Base-by-base conservation (phyloP, 2,888 invertebrate genomes). In the Iphiclides podalirius region DNA sequence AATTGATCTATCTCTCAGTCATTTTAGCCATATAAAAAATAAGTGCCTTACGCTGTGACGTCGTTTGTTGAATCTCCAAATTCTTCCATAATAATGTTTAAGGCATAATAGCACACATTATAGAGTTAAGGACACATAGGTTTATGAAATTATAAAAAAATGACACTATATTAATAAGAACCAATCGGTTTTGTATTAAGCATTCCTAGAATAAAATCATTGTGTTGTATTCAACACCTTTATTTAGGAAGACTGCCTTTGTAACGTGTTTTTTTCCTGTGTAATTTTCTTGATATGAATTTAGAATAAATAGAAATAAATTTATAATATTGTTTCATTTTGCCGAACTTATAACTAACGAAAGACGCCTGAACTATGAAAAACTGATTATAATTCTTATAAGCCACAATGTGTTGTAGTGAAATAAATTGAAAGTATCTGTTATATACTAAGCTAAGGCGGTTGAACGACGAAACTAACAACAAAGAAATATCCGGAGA, bases 271-370 rank as follows among this genome's bases (percentile, higher is more conserved):
- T 58, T 60, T 66, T 65, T 64, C 31, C 61, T 64, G 54, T 64
- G 59, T 64, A 66, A 52, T 64, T n/a, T 64, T 60, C 60, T 55
- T 67, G 59, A 57, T 59, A 60, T 65, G 72, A 63, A 69, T 67
- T 71, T 69, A 63, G 64, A 71, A 76, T 68, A 76, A 79, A 75
- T 70, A 74, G 75, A 75, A 74, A 78, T 66, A 63, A 72, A 68
- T 69, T 65, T 60, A 65, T 64, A 59, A 60, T 57, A 57, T 52
- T 52, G 55, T 56, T 53, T 56, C 50, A 53, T 56, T 56, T 42
- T 8, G 6, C 6, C 26, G 8, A 26, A 34, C 14, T 11, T 31
- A n/a, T n/a, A n/a, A n/a, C n/a, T n/a, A n/a, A n/a, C n/a, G n/a
- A n/a, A n/a, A n/a, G n/a, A n/a, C n/a, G n/a, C n/a, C n/a, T n/a